Percentiles rank a stretch among this genome's conserved stretches.
These are phyloP conservation scores for Ypsolopha sequella DNA, from an alignment of 2,888 invertebrate species.

Conservation along the genomic window DNA sequence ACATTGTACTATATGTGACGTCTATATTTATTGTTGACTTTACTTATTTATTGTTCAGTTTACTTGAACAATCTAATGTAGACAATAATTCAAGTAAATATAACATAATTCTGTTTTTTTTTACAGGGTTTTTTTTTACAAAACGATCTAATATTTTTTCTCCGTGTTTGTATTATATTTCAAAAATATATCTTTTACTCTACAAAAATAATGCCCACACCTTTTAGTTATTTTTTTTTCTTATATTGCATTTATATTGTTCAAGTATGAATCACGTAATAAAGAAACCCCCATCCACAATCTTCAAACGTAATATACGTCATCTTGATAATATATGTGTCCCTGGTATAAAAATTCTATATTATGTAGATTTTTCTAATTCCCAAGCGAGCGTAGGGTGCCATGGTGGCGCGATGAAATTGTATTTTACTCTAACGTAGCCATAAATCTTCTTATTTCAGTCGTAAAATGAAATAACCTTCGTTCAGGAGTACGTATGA, in stretches of 20 bases:
- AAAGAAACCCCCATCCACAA: slow-evolving; percentile 4
- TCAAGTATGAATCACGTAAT: not conserved
- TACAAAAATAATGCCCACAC: too few relatives aligned
- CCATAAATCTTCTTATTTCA: slow-evolving; percentile 50
- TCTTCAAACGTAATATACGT: slow-evolving; percentile 39
- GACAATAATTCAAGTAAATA: too few relatives aligned
- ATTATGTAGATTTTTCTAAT: slow-evolving; percentile 56
- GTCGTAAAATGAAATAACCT: slow-evolving; percentile 45
- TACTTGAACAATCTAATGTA: too few relatives aligned
- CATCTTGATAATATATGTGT: slow-evolving; percentile 33
- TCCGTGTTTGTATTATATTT: not conserved
- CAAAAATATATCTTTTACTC: too few relatives aligned
- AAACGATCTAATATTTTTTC: too few relatives aligned
- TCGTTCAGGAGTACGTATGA: slow-evolving; percentile 29
- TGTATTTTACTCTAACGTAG: slow-evolving; percentile 60
- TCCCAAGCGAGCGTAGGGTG: slow-evolving; percentile 27
- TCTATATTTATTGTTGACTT: too few relatives aligned
- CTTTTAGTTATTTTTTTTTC: too few relatives aligned
- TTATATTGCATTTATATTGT: too few relatives aligned
- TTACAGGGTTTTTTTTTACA: too few relatives aligned
- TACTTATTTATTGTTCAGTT: too few relatives aligned
- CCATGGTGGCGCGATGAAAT: slow-evolving; percentile 41
- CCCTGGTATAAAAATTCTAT: slow-evolving; percentile 13
- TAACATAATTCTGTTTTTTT: too few relatives aligned
- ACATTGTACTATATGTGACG: too few relatives aligned